A percentile compares a stretch with the other conserved stretches of the same genome.
Conservation (phyloP, 2,797 vertebrate species). For the Pantherophis vulpinus region DNA sequence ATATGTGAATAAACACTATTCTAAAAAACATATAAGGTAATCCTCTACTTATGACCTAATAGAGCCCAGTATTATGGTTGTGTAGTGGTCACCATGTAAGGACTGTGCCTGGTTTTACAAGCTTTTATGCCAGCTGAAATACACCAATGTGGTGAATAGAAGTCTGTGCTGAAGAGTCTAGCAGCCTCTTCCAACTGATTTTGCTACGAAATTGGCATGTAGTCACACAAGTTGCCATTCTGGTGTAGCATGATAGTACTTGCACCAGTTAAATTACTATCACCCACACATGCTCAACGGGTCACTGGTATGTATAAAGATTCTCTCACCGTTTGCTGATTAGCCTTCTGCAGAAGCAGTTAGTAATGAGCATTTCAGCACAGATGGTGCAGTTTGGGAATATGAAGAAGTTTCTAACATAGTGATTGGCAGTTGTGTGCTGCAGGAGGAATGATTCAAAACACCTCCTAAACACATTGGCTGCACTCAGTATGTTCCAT, state of each 20-base stretch:
- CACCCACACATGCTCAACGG: not conserved
- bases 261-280: too few species aligned
- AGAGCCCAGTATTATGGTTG: not conserved
- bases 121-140: not conserved
- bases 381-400: slow-evolving; percentile 32
- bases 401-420: slow-evolving; percentile 16
- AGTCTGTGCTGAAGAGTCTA: not conserved
- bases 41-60: not conserved
- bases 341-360: not conserved
- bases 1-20: not conserved
- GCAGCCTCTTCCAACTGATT: not conserved
- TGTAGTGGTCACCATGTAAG: not conserved
- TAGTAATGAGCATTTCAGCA: not conserved
- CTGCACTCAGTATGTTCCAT: not conserved
- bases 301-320: not conserved
- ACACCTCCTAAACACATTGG: not conserved
- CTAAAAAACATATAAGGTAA: not conserved
- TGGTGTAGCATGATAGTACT: not conserved
- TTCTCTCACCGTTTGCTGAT: rapidly evolving
- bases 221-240: not conserved
- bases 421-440: not conserved
- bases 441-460: not conserved
- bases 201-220: not conserved
- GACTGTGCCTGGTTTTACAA: not conserved
- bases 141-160: too few species aligned